Evolutionary conservation across 2,888 invertebrate genomes (phyloP).

Genomic region (Oscheius onirici): DNA sequence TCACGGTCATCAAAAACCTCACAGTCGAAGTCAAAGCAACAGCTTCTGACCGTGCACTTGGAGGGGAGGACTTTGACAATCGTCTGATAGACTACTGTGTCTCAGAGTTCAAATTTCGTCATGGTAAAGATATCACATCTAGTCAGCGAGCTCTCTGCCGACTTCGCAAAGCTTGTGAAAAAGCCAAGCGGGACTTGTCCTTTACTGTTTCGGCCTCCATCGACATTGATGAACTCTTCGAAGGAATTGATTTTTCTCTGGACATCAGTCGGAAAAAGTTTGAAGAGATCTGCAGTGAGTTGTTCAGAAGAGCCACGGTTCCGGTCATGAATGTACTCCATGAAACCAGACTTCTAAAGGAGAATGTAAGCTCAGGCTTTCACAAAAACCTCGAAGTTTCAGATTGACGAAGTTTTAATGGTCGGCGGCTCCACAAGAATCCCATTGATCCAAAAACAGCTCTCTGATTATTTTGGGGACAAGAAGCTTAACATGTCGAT

Average conservation of each 20-base stretch:
- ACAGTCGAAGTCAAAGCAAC: constrained; percentile 90
- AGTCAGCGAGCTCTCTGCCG: constrained; percentile 91
- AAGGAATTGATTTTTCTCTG: constrained; percentile 96
- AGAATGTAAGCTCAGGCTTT: not conserved
- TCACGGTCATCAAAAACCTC: constrained; percentile 86
- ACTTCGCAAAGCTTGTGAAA: constrained; percentile 87
- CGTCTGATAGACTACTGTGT: constrained; percentile 74
- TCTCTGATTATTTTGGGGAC: no score
- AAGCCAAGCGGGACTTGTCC: constrained; percentile 78
- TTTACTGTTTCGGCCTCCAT: constrained; percentile 77
- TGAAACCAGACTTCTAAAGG: constrained; percentile 85
- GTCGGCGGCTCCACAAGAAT: constrained; percentile 92
- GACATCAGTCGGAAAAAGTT: constrained; percentile 94
- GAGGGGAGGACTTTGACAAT: constrained; percentile 76
- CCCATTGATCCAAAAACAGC: constrained; percentile 92
- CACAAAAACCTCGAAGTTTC: constrained; percentile 19
- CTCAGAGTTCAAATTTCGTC: constrained; percentile 75
- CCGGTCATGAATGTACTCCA: constrained; percentile 85
- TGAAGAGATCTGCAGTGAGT: constrained; percentile 82
- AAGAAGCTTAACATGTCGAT: no score
- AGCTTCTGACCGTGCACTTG: constrained; percentile 86
- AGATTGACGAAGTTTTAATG: constrained; percentile 80
- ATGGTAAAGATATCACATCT: constrained; percentile 85
- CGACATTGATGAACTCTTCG: constrained; percentile 93
- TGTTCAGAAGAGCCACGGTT: constrained; percentile 94